Evolutionary conservation across 1,140 invertebrate species (phyloP).

Genomic region (Papilio glaucus): DNA sequence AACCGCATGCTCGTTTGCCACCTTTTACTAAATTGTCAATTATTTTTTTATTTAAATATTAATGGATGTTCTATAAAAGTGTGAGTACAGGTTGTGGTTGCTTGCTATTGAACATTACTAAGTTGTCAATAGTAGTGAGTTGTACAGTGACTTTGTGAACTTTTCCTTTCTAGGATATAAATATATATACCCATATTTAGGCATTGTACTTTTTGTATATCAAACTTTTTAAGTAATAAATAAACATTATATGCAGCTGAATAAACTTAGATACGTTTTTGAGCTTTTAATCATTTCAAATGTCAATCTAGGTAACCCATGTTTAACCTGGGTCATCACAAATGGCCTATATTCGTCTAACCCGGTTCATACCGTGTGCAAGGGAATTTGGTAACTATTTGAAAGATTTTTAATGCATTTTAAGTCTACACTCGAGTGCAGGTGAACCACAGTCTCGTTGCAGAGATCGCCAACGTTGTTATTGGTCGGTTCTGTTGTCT

Average conservation of each 20-base stretch:
- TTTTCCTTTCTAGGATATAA: too few relatives aligned
- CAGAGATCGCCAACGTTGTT: conserved; percentile 27
- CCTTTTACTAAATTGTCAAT: too few relatives aligned
- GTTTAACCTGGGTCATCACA: conserved; percentile 32
- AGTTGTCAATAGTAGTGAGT: too few relatives aligned
- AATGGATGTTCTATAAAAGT: too few relatives aligned
- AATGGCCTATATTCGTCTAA: conserved; percentile 30
- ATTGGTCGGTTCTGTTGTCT: conserved; percentile 30
- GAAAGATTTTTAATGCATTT: conserved; percentile 1
- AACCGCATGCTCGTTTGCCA: too few relatives aligned
- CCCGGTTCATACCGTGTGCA: not conserved
- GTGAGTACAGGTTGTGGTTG: too few relatives aligned
- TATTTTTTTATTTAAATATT: too few relatives aligned
- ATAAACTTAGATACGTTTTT: not conserved
- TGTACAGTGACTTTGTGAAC: too few relatives aligned
- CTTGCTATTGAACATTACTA: too few relatives aligned
- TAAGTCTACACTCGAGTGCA: conserved; percentile 21
- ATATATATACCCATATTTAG: too few relatives aligned
- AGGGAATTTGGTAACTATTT: conserved; percentile 1
- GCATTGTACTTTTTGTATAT: too few relatives aligned
- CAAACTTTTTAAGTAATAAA: not conserved
- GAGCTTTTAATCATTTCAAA: conserved; percentile 1
- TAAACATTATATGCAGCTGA: not conserved
- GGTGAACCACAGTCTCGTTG: conserved; percentile 14
- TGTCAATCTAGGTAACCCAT: conserved; percentile 26